phyloP scores from a whole-genome alignment of 1,140 invertebrate genomes.

The Drosophila yakuba region DNA sequence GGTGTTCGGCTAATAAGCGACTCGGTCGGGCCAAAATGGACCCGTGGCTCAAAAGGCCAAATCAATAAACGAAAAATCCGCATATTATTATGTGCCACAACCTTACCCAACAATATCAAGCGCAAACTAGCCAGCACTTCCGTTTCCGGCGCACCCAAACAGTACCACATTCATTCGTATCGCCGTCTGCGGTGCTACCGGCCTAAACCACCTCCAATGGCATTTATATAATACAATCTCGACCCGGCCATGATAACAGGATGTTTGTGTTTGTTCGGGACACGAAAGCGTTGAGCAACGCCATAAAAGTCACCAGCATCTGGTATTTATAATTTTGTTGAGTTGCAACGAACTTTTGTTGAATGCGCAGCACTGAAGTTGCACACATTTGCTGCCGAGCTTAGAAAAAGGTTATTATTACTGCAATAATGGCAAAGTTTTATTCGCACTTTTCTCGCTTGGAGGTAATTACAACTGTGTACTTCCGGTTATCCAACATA shows the following conservation, averaged over 20 bases:
- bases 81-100: slow-evolving; percentile 56
- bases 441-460: slow-evolving; percentile 53
- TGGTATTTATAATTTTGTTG: slow-evolving; percentile 48
- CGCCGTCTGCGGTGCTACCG: slow-evolving; percentile 60
- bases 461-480: slow-evolving; percentile 26
- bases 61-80: slow-evolving; percentile 80
- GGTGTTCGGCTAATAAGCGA: slow-evolving; percentile 64
- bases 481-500: background rate
- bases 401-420: slow-evolving; percentile 62
- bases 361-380: slow-evolving; percentile 11
- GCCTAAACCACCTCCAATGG: slow-evolving; percentile 64
- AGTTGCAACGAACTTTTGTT: slow-evolving; percentile 49
- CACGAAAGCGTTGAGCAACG: slow-evolving; percentile 15
- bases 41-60: slow-evolving; percentile 34
- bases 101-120: slow-evolving; percentile 68
- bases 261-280: slow-evolving; percentile 50
- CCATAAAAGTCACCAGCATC: slow-evolving; percentile 58
- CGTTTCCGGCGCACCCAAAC: slow-evolving; percentile 68
- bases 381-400: slow-evolving; percentile 32
- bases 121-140: slow-evolving; percentile 82
- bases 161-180: slow-evolving; percentile 29
- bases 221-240: slow-evolving; percentile 74
- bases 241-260: slow-evolving; percentile 69
- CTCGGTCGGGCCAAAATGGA: slow-evolving; percentile 29
- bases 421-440: slow-evolving; percentile 54